Conservation (phyloP, 2,888 invertebrate species). For the Chelonus formosanus region DNA sequence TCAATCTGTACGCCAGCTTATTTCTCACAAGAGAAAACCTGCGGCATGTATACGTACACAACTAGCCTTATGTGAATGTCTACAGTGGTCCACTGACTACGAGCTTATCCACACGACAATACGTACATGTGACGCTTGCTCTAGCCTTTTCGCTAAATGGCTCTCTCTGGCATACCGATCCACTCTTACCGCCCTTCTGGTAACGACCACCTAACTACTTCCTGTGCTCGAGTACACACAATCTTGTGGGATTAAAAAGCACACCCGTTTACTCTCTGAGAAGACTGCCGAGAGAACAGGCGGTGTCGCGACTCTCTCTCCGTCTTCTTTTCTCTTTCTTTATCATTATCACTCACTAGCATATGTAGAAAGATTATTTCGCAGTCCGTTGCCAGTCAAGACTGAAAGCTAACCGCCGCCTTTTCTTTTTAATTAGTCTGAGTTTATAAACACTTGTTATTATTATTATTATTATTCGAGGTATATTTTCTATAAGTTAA, state of each 20-base stretch:
- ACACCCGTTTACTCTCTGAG: constrained; percentile 37
- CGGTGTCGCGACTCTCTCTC: constrained; percentile 32
- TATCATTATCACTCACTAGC: constrained; percentile 23
- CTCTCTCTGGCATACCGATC: constrained; percentile 37
- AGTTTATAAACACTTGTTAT: background rate
- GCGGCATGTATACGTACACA: constrained; percentile 18
- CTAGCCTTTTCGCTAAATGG: constrained; percentile 55
- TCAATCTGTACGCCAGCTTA: constrained; percentile 43
- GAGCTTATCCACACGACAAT: constrained; percentile 36
- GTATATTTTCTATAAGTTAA: too few species aligned
- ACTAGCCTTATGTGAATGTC: constrained; percentile 30
- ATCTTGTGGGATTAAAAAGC: constrained; percentile 59
- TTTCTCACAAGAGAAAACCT: constrained; percentile 53
- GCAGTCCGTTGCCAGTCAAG: constrained; percentile 10
- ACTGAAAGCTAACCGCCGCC: background rate
- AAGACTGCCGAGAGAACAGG: constrained; percentile 36
- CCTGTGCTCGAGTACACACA: constrained; percentile 47
- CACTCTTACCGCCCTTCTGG: constrained; percentile 32
- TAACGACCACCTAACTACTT: constrained; percentile 39
- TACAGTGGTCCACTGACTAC: background rate
- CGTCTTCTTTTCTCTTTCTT: constrained; percentile 18
- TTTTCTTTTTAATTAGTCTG: too few species aligned
- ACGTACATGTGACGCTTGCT: constrained; percentile 43
- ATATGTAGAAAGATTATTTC: constrained; percentile 19
- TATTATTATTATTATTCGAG: background rate